A percentile compares a stretch with the other conserved stretches of the same genome.
Conservation (phyloP, 2,797 vertebrate species). For the Bufotes viridis region DNA sequence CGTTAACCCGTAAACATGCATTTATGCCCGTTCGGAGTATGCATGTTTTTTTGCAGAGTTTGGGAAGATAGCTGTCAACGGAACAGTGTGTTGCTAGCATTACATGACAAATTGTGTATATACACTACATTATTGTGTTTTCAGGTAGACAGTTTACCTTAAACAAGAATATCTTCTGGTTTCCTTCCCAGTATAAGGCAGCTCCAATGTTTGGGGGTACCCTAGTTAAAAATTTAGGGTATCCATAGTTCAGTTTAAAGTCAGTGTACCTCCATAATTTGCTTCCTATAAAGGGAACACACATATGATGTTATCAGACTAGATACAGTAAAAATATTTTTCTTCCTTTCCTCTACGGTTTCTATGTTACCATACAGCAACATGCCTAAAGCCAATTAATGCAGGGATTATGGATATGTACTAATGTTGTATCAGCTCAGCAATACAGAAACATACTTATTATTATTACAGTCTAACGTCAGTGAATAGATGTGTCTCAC, state of each 20-base stretch:
- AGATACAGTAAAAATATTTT: neutral
- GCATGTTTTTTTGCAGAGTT: too few species aligned
- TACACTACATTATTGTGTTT: neutral
- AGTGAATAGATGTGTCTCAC: conserved; percentile 67
- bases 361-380: neutral
- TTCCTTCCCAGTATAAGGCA: conserved; percentile 82
- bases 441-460: neutral
- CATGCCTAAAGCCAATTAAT: neutral
- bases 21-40: too few species aligned
- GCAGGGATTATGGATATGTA: neutral
- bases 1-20: too few species aligned
- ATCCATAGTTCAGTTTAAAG: conserved; percentile 80
- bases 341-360: neutral
- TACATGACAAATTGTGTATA: too few species aligned
- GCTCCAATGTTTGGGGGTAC: conserved; percentile 81
- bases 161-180: conserved; percentile 87
- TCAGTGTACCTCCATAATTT: conserved; percentile 82
- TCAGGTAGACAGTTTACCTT: conserved; percentile 77
- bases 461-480: neutral
- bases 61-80: too few species aligned
- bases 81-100: too few species aligned
- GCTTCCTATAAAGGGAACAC: conserved; percentile 71
- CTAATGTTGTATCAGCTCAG: neutral
- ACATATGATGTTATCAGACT: neutral
- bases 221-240: conserved; percentile 80